Evolutionary conservation across 2,113 vertebrate genomes (phyloP), one percentile per base, ranked within the genome.

Genomic region (Verasper variegatus): DNA sequence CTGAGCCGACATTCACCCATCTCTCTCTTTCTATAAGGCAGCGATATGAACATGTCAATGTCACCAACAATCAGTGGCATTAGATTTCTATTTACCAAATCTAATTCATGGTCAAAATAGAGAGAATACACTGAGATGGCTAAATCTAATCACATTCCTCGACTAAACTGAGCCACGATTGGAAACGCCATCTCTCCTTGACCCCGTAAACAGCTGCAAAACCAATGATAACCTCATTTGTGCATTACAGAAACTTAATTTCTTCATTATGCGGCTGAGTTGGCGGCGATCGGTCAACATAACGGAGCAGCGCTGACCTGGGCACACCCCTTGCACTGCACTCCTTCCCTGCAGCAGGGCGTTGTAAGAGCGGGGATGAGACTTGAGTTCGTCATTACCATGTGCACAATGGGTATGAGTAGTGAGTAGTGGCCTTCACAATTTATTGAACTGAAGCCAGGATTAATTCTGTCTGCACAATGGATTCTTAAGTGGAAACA

Each of bases 201-300:
- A 90, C 90, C 89, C 81, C 4, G 77, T 58, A 87, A 82, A 90
- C 84, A 92, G 84, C 86, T 89, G 86, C 82, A 87, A 87, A 89
- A 90, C 78, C 87, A 92, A 88, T 84, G 86, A 92, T 93, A 93
- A 92, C 86, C 79, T 92, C 82, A 80, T 90, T 89, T 90, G 86
- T 80, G 74, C 74, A 86, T 91, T 83, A 87, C 80, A 88, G 80
- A 86, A 92, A 89, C 87, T 86, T 90, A 88, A 91, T 91, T 90
- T 89, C 85, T 66, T 70, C 65, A 88, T 88, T 88, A 86, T 84
- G 78, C 57, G 10, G 78, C 88, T 77, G 84, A 88, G 74, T 82
- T 26, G 52, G 49, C 57, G 2, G 74, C 57, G 58, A 83, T 72
- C 71, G 81, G 72, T 76, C 81, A 83, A 84, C 83, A 78, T 88